phyloP scores from a whole-genome alignment of 2,888 invertebrate species.

The Tipula unca region DNA sequence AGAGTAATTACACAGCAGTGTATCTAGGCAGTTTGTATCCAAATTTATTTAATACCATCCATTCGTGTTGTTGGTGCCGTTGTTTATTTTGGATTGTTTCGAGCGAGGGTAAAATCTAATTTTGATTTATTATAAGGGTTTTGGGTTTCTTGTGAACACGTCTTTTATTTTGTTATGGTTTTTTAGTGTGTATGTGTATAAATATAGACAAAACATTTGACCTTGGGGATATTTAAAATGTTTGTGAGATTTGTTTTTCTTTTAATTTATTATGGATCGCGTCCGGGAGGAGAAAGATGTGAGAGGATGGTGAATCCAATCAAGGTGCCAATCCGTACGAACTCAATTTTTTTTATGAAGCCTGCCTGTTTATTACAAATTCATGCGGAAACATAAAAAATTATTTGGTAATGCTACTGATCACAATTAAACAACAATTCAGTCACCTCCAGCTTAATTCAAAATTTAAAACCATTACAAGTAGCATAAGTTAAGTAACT shows the following conservation, averaged over 20 bases:
- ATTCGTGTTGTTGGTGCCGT: background rate
- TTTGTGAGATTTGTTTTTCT: background rate
- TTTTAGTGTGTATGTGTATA: background rate
- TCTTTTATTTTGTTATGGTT: background rate
- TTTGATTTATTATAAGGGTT: background rate
- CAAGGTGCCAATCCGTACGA: no score
- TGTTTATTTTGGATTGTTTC: background rate
- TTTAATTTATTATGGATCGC: background rate
- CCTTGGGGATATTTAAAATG: background rate
- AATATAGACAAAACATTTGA: background rate
- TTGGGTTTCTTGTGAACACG: background rate
- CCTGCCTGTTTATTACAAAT: no score
- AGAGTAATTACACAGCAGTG: background rate
- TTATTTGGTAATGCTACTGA: no score
- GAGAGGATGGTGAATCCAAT: no score
- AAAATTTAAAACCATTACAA: background rate
- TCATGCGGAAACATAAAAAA: no score
- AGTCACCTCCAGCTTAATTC: no score
- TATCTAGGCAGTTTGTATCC: background rate
- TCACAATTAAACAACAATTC: no score
- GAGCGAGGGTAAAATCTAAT: background rate
- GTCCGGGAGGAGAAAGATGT: background rate
- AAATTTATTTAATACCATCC: background rate
- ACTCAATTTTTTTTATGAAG: no score
- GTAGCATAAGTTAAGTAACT: background rate